A percentile compares a stretch with the other conserved stretches of the same genome.
Evolutionary conservation across 2,888 invertebrate species (phyloP).

Genomic region (Melipona bicolor): DNA sequence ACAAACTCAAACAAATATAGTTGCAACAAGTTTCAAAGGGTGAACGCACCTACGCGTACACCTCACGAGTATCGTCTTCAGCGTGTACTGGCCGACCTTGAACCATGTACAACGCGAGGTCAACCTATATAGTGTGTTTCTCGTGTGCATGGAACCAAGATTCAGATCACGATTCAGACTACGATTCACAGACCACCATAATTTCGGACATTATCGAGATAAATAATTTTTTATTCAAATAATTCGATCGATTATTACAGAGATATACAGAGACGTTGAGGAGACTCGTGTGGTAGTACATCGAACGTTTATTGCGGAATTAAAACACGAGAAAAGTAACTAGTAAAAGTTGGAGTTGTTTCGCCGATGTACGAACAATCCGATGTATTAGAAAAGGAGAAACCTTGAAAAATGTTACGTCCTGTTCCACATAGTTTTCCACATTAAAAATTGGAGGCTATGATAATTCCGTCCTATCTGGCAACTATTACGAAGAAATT

Average conservation of each 20-base stretch:
- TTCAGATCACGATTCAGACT: no score
- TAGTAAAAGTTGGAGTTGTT: background rate
- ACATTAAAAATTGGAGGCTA: constrained; percentile 45
- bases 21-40: constrained; percentile 63
- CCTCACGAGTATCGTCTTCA: constrained; percentile 66
- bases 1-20: constrained; percentile 37
- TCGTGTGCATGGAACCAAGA: background rate
- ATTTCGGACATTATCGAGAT: no score
- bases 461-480: constrained; percentile 63
- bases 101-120: constrained; percentile 73
- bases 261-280: no score
- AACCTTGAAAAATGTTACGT: constrained; percentile 15
- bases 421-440: constrained; percentile 36
- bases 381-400: background rate
- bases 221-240: no score
- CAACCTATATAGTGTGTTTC: constrained; percentile 52
- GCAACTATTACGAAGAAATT: constrained; percentile 67
- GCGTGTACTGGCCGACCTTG: constrained; percentile 77
- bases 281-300: no score
- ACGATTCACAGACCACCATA: no score
- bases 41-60: constrained; percentile 71
- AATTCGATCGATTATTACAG: no score
- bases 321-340: background rate
- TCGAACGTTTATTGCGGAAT: background rate
- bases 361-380: background rate